Evolutionary conservation across 2,113 vertebrate genomes (phyloP), one percentile per base, ranked within the genome.

Genomic region (Phalacrocorax brasilianus): DNA sequence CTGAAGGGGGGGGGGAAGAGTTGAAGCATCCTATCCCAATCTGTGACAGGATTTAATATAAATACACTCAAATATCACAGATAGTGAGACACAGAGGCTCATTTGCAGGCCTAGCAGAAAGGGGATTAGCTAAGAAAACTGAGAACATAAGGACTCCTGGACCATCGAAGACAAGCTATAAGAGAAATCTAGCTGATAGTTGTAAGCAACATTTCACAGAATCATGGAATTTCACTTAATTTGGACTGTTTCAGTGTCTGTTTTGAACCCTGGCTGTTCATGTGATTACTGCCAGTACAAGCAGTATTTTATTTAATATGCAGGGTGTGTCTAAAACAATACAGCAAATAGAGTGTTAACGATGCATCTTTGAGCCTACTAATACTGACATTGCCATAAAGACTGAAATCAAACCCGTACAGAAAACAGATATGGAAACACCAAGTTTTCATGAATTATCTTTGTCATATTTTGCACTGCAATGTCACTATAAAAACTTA

Each of bases 301-400:
- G 67, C 38, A n/a, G 22, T 27, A 62, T 21, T 86, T 70, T 75
- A 52, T 84, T 95, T 56, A 59, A 89, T 22, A 14, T 19, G 56
- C 68, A 81, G 84, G 70, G 84, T 74, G 55, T 92, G 68, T 50
- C 92, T 95, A 86, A 68, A 92, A 96, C 92, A 94, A 85, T 44
- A 44, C 52, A 15, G 68, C 55, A 74, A 28, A 77, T 0, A 6
- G 35, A 42, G 13, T 38, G 38, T 65, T 56, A 66, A 44, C 28
- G 86, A 75, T 68, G 23, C 33, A 30, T 94, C 77, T 65, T 65
- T 59, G 35, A 90, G 40, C 87, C 80, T 92, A 3, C 59, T 86
- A 14, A 47, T 56, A 18, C 35, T 52, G 56, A 44, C 53, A 5
- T 24, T 67, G 42, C 80, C 33, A 1, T 53, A 28, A 84, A 82